Percentiles rank a stretch among this genome's conserved stretches.
Conservation (phyloP, 1,140 invertebrate genomes). For the Cydia amplana region DNA sequence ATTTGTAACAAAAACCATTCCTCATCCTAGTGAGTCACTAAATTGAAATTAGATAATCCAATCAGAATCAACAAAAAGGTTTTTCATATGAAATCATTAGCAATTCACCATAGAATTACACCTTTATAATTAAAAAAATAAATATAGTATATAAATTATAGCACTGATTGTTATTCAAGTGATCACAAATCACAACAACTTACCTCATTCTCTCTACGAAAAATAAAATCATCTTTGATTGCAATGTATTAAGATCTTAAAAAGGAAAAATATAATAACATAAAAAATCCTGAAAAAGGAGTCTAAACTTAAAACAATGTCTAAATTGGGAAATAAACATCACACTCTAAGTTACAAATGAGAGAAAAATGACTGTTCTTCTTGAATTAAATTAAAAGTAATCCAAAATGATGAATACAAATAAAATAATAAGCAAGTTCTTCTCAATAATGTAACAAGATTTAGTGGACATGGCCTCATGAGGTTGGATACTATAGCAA, state of each 20-base stretch:
- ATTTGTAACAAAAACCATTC: slow-evolving; percentile 43
- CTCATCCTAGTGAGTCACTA: neutral
- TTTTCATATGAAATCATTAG: slow-evolving; percentile 36
- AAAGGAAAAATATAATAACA: slow-evolving; percentile 50
- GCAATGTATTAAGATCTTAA: slow-evolving; percentile 43
- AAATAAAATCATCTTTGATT: slow-evolving; percentile 52
- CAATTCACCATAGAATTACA: slow-evolving; percentile 19
- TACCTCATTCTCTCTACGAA: neutral
- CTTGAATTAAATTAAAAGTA: slow-evolving; percentile 13
- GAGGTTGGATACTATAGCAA: neutral
- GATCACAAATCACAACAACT: slow-evolving; percentile 33
- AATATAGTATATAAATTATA: slow-evolving; percentile 44
- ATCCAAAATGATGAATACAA: slow-evolving; percentile 23
- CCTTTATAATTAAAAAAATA: slow-evolving; percentile 41
- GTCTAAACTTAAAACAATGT: slow-evolving; percentile 49
- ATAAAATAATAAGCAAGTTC: slow-evolving; percentile 15
- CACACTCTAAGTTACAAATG: slow-evolving; percentile 41
- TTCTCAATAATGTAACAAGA: neutral
- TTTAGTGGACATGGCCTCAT: neutral
- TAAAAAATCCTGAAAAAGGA: slow-evolving; percentile 48
- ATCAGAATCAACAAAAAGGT: slow-evolving; percentile 38
- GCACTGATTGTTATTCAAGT: slow-evolving; percentile 39
- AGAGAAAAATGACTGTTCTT: slow-evolving; percentile 37
- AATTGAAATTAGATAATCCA: slow-evolving; percentile 31
- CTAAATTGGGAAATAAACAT: slow-evolving; percentile 42